Base-by-base conservation (phyloP, 2,888 invertebrate species). In the Polietes domitor region DNA sequence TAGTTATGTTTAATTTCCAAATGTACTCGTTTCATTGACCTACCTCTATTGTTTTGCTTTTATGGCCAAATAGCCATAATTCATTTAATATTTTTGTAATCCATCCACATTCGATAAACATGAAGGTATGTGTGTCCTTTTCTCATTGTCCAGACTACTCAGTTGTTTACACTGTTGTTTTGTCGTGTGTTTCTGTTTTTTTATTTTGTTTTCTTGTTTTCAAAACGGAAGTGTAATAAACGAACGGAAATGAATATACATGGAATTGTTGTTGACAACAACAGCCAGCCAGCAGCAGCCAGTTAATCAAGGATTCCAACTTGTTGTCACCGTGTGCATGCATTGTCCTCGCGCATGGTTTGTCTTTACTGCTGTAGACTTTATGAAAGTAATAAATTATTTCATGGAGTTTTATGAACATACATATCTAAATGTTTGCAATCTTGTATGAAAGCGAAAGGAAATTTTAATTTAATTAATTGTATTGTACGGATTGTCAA, bases 1-100 rank as follows among this genome's bases (percentile, higher is more conserved):
- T n/a, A n/a, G n/a, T n/a, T n/a, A 47, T 47, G 47, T 47, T 47
- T 47, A 47, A 47, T 47, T n/a, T 47, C 47, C n/a, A 47, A 47
- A 37, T n/a, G n/a, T n/a, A n/a, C n/a, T n/a, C n/a, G 37, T 37
- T 7, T 37, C 47, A 47, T 47, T 47, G 47, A 47, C 47, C 47
- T 47, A 47, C 47, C 47, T 32, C 47, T 12, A n/a, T 47, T 47
- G 15, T 47, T 47, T n/a, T 47, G 15, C 47, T 47, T 47, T 32
- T n/a, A n/a, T 47, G 9, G 9, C 9, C 4, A 47, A 47, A 47
- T n/a, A 2, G 4, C 2, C 47, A n/a, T 47, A 3, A 47, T 47
- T 47, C 3, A 47, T 47, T 47, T 41, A 12, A 47, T 47, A n/a
- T 47, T 47, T 47, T 47, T 47, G 47, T 47, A 47, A n/a, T 47